Evolutionary conservation across 2,888 invertebrate genomes (phyloP).

Genomic region (Syrphus vitripennis): DNA sequence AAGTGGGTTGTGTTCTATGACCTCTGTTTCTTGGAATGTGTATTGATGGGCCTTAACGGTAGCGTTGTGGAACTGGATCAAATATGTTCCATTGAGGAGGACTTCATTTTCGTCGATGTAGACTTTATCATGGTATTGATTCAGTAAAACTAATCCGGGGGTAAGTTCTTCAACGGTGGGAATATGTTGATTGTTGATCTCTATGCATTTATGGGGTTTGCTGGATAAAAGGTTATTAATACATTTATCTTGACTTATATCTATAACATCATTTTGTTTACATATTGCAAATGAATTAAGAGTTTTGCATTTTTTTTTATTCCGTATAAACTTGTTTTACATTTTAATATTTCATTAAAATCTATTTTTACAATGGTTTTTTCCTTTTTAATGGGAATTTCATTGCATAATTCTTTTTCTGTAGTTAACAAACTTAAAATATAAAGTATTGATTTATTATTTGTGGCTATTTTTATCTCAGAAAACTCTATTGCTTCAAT

Average conservation of each 20-base stretch:
- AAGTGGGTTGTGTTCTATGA: background rate
- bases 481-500: constrained; percentile 53
- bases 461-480: constrained; percentile 53
- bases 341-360: constrained; percentile 55
- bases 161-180: constrained; percentile 32
- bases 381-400: constrained; percentile 41
- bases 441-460: constrained; percentile 51
- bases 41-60: constrained; percentile 26
- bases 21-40: constrained; percentile 13
- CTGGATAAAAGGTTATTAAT: no score
- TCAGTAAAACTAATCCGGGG: constrained; percentile 3
- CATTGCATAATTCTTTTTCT: constrained; percentile 42
- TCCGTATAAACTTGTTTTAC: constrained; percentile 33
- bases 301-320: constrained; percentile 43
- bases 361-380: constrained; percentile 52
- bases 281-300: constrained; percentile 55
- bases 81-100: background rate
- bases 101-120: no score
- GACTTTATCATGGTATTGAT: constrained; percentile 25
- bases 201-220: constrained; percentile 43
- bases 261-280: constrained; percentile 51
- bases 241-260: constrained; percentile 54
- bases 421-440: constrained; percentile 45
- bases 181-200: constrained; percentile 46
- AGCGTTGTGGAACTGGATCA: constrained; percentile 37